Evolutionary conservation across 2,113 vertebrate genomes (phyloP), one percentile per base, ranked within the genome.

Genomic region (Rhea americana): DNA sequence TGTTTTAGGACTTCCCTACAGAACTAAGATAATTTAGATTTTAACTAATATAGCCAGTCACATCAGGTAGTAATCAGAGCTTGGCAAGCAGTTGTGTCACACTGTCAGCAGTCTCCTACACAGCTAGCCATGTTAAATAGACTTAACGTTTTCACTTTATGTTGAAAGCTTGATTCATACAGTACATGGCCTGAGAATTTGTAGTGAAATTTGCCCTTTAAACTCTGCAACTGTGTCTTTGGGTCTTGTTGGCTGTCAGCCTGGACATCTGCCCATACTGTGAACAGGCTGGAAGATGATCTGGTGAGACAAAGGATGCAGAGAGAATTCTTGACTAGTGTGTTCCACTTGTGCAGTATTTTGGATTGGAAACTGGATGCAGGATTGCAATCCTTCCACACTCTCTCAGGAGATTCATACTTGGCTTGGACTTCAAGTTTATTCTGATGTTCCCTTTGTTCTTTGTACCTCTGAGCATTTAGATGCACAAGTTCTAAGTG

Each of bases 251-350:
- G 66, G 39, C 37, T 72, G 16, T 35, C 32, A 28, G 19, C 45
- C 19, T 25, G 22, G 7, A 16, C 22, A 11, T 53, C 68, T 1
- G 1, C 41, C 14, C 1, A 0, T 67, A 51, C 26, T n/a, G 5
- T 1, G 1, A 66, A n/a, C 1, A 3, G 17, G 7, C 24, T 84
- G 21, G 24, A 41, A 48, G 45, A 48, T 50, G 11, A 20, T 4
- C 28, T 76, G 59, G 30, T 0, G 3, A 35, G 72, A 32, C 74
- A 25, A 15, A 5, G 8, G 8, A 16, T 58, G 10, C 32, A 45
- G 50, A 53, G 41, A n/a, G 17, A 10, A 8, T 10, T 9, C 13
- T 62, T 9, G 22, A 22, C 18, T 37, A 35, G 19, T 30, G 9
- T 19, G 4, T 39, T 91, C 7, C 25, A 62, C 9, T 10, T 72